These are phyloP conservation scores for Tupiocoris notatus DNA, from an alignment of 2,888 invertebrate genomes.

Conservation along the genomic window DNA sequence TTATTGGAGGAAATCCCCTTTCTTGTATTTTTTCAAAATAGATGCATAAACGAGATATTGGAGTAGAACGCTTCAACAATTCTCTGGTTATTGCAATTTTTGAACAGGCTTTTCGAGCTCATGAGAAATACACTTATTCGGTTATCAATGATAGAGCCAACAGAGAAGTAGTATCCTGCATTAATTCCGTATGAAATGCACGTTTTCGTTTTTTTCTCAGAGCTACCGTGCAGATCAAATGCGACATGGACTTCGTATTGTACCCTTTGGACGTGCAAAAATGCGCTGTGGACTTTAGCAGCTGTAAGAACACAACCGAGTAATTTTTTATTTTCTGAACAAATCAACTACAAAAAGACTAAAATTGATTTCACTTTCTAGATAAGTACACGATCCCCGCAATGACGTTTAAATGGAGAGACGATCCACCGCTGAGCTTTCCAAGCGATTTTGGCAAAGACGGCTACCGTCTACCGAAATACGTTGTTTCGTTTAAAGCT, in stretches of 20 bases:
- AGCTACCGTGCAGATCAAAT: constrained; percentile 65
- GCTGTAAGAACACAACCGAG: constrained; percentile 57
- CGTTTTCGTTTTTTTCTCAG: too few relatives aligned
- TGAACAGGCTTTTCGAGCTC: too few relatives aligned
- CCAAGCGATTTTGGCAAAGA: constrained; percentile 59
- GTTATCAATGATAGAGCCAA: too few relatives aligned
- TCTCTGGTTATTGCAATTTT: too few relatives aligned
- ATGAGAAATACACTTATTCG: too few relatives aligned
- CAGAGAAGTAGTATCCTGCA: too few relatives aligned
- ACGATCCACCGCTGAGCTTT: constrained; percentile 59
- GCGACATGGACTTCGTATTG: constrained; percentile 66
- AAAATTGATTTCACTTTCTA: constrained; percentile 50
- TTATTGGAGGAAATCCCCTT: too few relatives aligned
- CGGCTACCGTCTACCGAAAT: constrained; percentile 64
- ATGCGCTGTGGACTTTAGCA: constrained; percentile 65
- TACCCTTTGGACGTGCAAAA: constrained; percentile 65
- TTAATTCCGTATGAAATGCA: too few relatives aligned
- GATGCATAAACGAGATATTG: too few relatives aligned
- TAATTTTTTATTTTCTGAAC: not conserved
- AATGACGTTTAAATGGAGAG: constrained; percentile 64
- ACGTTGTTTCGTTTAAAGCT: constrained; percentile 63
- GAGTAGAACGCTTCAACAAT: too few relatives aligned
- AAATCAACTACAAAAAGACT: not conserved
- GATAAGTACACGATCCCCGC: constrained; percentile 64
- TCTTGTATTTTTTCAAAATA: too few relatives aligned